Conservation (phyloP, 2,113 vertebrate species). For the Emydocephalus ijimae region DNA sequence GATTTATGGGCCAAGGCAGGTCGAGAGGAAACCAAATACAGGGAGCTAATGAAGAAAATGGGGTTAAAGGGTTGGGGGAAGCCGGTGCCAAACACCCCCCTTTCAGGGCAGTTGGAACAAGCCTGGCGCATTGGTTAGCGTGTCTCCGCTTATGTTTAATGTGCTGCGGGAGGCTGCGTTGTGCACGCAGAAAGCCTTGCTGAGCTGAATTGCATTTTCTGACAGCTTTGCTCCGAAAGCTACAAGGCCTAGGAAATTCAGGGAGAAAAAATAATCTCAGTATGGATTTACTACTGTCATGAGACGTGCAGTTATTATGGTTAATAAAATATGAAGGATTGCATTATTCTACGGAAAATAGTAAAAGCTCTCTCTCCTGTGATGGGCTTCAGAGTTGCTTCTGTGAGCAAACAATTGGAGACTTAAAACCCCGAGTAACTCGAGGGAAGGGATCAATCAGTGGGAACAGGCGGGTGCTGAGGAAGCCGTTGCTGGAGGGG, state of each 20-base stretch:
- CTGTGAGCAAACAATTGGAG: conserved; percentile 30
- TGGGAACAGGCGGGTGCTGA: conserved; percentile 19
- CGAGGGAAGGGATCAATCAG: conserved; percentile 47
- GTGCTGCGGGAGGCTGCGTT: not conserved
- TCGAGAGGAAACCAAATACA: not conserved
- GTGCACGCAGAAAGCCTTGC: conserved; percentile 12
- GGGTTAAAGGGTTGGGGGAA: too few relatives aligned
- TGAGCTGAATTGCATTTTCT: conserved; percentile 35
- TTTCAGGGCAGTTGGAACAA: not conserved
- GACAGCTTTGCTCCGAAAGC: conserved; percentile 49
- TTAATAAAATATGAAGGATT: conserved; percentile 72
- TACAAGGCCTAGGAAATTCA: conserved; percentile 64
- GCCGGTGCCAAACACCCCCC: not conserved
- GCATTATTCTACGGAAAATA: conserved; percentile 60
- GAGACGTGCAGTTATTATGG: conserved; percentile 66
- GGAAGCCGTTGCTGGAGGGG: not conserved
- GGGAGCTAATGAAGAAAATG: rapidly evolving
- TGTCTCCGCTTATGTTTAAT: not conserved
- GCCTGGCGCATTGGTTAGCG: rapidly evolving
- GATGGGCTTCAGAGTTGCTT: conserved; percentile 53
- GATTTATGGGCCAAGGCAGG: conserved; percentile 3
- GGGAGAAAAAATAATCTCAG: conserved; percentile 32
- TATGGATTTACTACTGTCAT: conserved; percentile 59
- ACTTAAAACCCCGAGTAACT: conserved; percentile 39
- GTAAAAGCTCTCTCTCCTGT: conserved; percentile 42